phyloP scores from a whole-genome alignment of 2,113 vertebrate species.

The Gracilinanus agilis region DNA sequence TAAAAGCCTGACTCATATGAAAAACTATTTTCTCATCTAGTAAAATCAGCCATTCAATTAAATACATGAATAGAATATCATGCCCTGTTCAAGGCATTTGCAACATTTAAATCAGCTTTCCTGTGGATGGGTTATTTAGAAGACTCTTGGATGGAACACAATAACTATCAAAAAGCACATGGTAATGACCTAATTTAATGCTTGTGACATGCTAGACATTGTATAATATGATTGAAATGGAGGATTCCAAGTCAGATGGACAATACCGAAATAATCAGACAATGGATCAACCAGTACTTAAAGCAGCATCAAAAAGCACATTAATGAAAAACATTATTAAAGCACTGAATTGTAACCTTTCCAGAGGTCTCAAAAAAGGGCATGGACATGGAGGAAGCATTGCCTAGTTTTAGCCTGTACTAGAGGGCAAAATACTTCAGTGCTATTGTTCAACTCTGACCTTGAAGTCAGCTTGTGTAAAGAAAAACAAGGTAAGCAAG shows the following conservation, averaged over 20 bases:
- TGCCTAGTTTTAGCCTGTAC: background rate
- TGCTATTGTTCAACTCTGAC: background rate
- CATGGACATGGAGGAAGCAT: background rate
- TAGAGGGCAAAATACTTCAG: background rate
- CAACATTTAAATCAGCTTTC: slow-evolving; percentile 16
- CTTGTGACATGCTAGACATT: background rate
- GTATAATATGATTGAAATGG: background rate
- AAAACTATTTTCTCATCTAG: slow-evolving; percentile 53
- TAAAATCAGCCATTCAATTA: slow-evolving; percentile 46
- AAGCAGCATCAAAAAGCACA: background rate
- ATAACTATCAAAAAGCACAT: background rate
- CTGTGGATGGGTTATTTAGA: slow-evolving; percentile 39
- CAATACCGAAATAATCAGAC: background rate
- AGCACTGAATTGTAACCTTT: background rate
- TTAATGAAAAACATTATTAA: background rate
- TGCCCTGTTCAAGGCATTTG: background rate
- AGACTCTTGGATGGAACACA: slow-evolving; percentile 52
- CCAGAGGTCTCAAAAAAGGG: background rate
- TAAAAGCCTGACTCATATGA: background rate
- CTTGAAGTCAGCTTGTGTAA: background rate
- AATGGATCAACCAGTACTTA: background rate
- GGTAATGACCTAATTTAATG: background rate
- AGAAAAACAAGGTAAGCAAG: background rate
- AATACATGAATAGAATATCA: background rate
- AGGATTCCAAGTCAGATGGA: background rate